These are phyloP conservation scores for Melanostigma gelatinosum DNA, from an alignment of 2,113 vertebrate genomes.

Conservation along the genomic window DNA sequence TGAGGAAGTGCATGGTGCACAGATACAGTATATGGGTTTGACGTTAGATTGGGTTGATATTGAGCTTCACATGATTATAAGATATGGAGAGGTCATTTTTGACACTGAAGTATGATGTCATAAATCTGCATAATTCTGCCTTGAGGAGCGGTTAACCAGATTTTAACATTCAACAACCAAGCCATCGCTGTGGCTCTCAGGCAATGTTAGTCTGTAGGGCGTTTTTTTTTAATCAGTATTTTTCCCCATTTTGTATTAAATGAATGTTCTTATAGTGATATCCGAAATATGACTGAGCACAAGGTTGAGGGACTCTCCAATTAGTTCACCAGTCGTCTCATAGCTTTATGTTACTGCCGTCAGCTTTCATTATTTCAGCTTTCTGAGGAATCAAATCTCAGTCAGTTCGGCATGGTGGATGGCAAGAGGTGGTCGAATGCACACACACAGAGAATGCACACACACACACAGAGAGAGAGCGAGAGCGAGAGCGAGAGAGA, in stretches of 20 bases:
- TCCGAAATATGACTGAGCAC: not conserved
- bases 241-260: not conserved
- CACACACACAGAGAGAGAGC: too few species aligned
- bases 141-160: not conserved
- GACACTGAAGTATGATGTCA: not conserved
- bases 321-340: not conserved
- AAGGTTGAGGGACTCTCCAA: not conserved
- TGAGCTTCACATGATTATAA: slow-evolving; percentile 23
- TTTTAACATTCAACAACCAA: not conserved
- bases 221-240: not conserved
- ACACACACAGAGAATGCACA: too few species aligned
- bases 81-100: not conserved
- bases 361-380: not conserved
- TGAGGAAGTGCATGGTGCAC: slow-evolving; percentile 4
- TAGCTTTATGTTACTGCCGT: not conserved
- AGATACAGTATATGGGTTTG: not conserved
- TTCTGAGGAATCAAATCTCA: not conserved
- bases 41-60: not conserved
- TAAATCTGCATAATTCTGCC: slow-evolving; percentile 2
- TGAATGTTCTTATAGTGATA: not conserved
- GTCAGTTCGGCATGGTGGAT: not conserved
- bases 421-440: not conserved
- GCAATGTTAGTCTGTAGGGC: not conserved
- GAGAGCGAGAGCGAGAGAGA: not conserved
- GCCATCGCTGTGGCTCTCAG: not conserved